Evolutionary conservation across 1,140 invertebrate genomes (phyloP).

Genomic region (Drosophila parabipectinata): DNA sequence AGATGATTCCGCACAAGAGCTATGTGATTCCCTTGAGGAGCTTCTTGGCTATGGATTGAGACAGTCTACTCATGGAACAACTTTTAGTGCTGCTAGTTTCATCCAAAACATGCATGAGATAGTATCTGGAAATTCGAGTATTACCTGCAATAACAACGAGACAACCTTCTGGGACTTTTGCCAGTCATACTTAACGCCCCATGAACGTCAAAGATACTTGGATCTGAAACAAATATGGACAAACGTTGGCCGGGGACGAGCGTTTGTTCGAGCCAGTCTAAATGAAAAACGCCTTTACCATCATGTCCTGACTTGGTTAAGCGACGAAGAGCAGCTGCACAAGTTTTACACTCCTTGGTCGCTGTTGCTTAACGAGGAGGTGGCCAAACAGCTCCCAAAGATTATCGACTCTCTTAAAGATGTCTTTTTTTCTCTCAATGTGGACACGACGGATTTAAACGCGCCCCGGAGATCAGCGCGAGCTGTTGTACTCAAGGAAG

Average conservation of each 20-base stretch:
- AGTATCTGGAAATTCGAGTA: conserved; percentile 55
- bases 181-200: conserved; percentile 88
- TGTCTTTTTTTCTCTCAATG: conserved; percentile 93
- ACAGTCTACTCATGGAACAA: conserved; percentile 34
- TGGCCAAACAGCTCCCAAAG: conserved; percentile 89
- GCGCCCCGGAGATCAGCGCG: conserved; percentile 40
- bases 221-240: conserved; percentile 90
- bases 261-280: conserved; percentile 92
- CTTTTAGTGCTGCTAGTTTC: conserved; percentile 58
- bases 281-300: conserved; percentile 94
- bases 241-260: conserved; percentile 90
- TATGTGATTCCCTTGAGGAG: conserved; percentile 88
- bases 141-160: conserved; percentile 42
- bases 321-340: conserved; percentile 85
- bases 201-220: conserved; percentile 91
- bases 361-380: conserved; percentile 90
- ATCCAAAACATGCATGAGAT: conserved; percentile 81
- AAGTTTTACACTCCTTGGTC: conserved; percentile 92
- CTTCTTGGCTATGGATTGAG: conserved; percentile 88
- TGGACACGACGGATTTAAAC: conserved; percentile 92
- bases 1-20: conserved; percentile 86
- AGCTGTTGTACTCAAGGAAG: conserved; percentile 54
- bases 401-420: conserved; percentile 91
- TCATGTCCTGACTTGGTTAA: conserved; percentile 89
- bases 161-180: conserved; percentile 87